These are phyloP conservation scores for Sterna hirundo DNA, from an alignment of 2,113 vertebrate species.

Conservation along the genomic window DNA sequence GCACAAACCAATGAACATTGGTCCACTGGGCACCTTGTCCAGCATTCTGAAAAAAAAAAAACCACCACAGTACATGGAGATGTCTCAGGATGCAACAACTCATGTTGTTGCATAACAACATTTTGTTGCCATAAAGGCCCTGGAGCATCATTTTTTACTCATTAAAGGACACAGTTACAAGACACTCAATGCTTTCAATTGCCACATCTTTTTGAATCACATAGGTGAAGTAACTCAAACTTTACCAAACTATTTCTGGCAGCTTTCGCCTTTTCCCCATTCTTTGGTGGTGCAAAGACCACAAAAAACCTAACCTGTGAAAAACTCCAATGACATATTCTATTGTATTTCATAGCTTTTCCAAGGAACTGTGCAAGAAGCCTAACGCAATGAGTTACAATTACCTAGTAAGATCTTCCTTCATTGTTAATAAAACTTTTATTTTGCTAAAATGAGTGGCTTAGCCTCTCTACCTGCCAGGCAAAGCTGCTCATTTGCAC, in stretches of 20 bases:
- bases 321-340: not conserved
- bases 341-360: not conserved
- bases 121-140: not conserved
- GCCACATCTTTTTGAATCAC: not conserved
- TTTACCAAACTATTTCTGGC: not conserved
- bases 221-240: not conserved
- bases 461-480: not conserved
- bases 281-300: not conserved
- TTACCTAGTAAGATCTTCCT: not conserved
- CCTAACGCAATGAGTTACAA: not conserved
- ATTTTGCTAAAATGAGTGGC: not conserved
- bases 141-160: not conserved
- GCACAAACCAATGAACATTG: slow-evolving; percentile 83
- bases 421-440: not conserved
- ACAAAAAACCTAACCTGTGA: not conserved
- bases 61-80: not conserved
- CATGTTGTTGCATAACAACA: not conserved
- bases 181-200: not conserved
- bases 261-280: not conserved
- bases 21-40: slow-evolving; percentile 79
- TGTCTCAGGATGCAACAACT: not conserved
- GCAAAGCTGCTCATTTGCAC: not conserved
- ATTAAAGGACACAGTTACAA: not conserved
- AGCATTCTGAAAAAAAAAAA: slow-evolving; percentile 79
- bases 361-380: not conserved